phyloP scores from a whole-genome alignment of 1,140 invertebrate species.

The Ceratitis capitata region DNA sequence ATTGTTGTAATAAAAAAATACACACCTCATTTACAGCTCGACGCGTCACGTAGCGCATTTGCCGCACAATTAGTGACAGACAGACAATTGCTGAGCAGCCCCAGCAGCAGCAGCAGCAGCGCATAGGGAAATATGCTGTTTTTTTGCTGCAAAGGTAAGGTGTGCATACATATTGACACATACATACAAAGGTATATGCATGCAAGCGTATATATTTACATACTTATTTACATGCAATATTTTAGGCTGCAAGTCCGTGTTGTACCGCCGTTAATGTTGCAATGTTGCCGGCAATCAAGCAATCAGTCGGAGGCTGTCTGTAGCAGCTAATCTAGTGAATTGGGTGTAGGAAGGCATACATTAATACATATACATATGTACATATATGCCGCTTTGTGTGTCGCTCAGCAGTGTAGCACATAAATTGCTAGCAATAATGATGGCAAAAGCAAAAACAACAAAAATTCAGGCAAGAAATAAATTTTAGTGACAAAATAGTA shows the following conservation, averaged over 20 bases:
- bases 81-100: too few species aligned
- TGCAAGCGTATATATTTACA: background rate
- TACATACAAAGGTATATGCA: background rate
- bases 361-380: too few species aligned
- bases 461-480: background rate
- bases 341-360: background rate
- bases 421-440: constrained; percentile 5
- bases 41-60: constrained; percentile 7
- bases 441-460: background rate
- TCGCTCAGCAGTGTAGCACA: background rate
- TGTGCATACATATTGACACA: background rate
- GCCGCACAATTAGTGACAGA: constrained; percentile 37
- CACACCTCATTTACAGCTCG: constrained; percentile 33
- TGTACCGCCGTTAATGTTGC: background rate
- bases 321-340: background rate
- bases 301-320: background rate
- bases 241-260: background rate
- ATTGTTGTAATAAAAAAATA: constrained; percentile 16
- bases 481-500: background rate
- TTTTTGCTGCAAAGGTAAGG: background rate
- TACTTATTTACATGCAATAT: too few species aligned
- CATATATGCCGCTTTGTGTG: background rate
- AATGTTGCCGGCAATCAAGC: background rate
- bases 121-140: constrained; percentile 24
- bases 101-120: too few species aligned